These are phyloP conservation scores for Pygocentrus nattereri DNA, from an alignment of 2,797 vertebrate species.

Conservation along the genomic window DNA sequence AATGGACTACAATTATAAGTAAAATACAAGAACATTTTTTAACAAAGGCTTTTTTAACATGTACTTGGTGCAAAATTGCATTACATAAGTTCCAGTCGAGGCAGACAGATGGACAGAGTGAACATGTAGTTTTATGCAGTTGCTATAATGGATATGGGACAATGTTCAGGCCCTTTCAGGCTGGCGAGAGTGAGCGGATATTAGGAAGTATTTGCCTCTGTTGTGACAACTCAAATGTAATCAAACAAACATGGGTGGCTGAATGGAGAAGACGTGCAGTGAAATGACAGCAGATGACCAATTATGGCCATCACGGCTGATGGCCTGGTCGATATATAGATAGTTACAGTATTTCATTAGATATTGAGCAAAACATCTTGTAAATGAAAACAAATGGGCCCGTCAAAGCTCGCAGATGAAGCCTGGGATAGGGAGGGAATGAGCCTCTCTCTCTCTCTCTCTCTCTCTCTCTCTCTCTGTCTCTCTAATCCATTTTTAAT, in stretches of 20 bases:
- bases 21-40: no score
- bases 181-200: slow-evolving; percentile 27
- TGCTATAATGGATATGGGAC: slow-evolving; percentile 7
- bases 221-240: slow-evolving; percentile 67
- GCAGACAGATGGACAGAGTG: neutral
- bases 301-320: slow-evolving; percentile 62
- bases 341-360: slow-evolving; percentile 74
- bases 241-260: slow-evolving; percentile 61
- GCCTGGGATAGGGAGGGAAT: slow-evolving; percentile 49
- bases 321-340: slow-evolving; percentile 74
- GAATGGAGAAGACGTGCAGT: slow-evolving; percentile 58
- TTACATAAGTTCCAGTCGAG: slow-evolving; percentile 3
- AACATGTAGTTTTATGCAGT: neutral
- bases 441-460: slow-evolving; percentile 26
- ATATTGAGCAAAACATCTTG: slow-evolving; percentile 72
- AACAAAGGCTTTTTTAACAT: neutral
- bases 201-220: slow-evolving; percentile 54
- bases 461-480: slow-evolving; percentile 2
- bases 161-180: neutral
- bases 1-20: no score
- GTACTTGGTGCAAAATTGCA: neutral
- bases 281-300: slow-evolving; percentile 68
- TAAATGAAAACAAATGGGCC: slow-evolving; percentile 81
- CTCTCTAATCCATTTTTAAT: slow-evolving; percentile 69
- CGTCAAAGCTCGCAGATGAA: slow-evolving; percentile 65